Evolutionary conservation across 2,113 vertebrate species (phyloP).

Genomic region (Phylloscopus trochiloides): DNA sequence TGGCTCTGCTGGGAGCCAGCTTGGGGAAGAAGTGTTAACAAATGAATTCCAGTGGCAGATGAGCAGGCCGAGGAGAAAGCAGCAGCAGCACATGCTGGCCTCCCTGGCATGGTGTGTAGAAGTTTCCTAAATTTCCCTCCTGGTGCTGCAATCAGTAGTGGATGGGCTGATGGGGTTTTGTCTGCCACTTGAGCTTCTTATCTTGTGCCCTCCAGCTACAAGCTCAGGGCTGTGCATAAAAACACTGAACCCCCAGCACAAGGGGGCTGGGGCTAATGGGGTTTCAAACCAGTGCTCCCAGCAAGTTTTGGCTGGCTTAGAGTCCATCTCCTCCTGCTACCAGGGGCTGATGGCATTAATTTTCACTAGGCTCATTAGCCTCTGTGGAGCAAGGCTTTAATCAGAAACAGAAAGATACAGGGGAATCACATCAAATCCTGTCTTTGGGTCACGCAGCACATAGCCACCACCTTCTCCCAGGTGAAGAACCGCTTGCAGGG

Average conservation of each 20-base stretch:
- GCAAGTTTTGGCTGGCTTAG: not conserved
- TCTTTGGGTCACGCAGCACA: not conserved
- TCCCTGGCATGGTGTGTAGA: not conserved
- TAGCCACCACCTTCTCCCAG: not conserved
- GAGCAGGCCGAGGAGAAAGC: not conserved
- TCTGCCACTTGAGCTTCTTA: not conserved
- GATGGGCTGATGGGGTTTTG: rapidly evolving
- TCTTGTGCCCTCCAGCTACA: not conserved
- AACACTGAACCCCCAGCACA: not conserved
- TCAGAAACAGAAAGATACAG: not conserved
- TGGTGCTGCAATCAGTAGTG: rapidly evolving
- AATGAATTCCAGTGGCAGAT: not conserved
- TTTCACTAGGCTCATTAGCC: not conserved
- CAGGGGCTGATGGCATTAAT: not conserved
- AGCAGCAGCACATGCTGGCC: rapidly evolving
- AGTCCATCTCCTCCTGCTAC: not conserved
- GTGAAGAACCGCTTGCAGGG: not conserved
- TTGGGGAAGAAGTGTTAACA: not conserved
- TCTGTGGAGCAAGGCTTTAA: not conserved
- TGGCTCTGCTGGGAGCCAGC: not conserved
- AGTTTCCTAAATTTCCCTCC: not conserved
- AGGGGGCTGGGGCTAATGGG: not conserved
- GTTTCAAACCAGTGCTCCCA: not conserved
- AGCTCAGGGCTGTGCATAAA: not conserved
- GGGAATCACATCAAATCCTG: not conserved